Evolutionary conservation across 2,888 invertebrate genomes (phyloP), one percentile per base, ranked within the genome.

Genomic region (Cephus pygmeus): DNA sequence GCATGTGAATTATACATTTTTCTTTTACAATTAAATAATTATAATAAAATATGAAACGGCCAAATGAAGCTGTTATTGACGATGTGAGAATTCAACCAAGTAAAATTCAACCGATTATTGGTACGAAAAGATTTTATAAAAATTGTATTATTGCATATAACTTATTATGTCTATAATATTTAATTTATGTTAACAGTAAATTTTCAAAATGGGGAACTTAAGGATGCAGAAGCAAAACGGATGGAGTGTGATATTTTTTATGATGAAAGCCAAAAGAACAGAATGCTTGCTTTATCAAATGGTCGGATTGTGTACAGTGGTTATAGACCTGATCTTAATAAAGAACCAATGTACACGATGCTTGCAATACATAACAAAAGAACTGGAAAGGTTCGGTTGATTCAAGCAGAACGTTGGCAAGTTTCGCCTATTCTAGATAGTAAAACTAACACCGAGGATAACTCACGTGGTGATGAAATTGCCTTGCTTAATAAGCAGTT

Each of bases 401-500:
- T 91, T 15, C 89, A 91, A 79, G 88, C 87, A 0, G 91, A 91
- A 79, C 83, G 89, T 9, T 91, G 90, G 91, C 83, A 89, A 76
- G 90, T 91, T 3, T 81, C 84, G 12, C 88, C 91, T 0, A 85
- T 91, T 1, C 80, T 90, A 2, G 85, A 89, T n/a, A 85, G 81
- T 33, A 76, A 84, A 35, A 69, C 71, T 9, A 31, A 83, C 0
- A 77, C 83, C 1, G 36, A 81, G 34, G 68, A 79, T 12, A 81
- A 81, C 11, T 81, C 79, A n/a, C 74, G 73, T 0, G 75, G 79
- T 3, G 83, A 87, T 12, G 86, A 84, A 75, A 79, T 85, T 1
- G 85, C 92, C 34, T 92, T 92, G 76, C 88, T 95, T 0, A 94
- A 94, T 74, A 93, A 94, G 84, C 93, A 94, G 82, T 95, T 95